These are phyloP conservation scores for Psittacula derbiana DNA, from an alignment of 2,797 vertebrate genomes.

Conservation along the genomic window DNA sequence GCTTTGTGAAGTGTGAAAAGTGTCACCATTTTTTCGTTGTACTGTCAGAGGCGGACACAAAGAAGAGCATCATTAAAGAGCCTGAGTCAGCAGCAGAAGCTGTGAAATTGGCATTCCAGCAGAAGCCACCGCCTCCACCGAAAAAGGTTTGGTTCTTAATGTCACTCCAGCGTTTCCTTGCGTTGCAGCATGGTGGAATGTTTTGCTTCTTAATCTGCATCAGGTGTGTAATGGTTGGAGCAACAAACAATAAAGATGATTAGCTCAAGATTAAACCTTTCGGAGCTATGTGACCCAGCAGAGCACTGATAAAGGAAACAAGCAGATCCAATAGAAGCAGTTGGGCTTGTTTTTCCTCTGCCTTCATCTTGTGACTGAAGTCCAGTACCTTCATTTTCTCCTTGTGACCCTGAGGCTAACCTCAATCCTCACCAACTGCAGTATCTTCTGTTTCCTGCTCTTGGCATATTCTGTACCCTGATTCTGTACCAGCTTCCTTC, in stretches of 20 bases:
- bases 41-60: conserved; percentile 94
- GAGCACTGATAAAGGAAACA: not conserved
- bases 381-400: not conserved
- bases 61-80: conserved; percentile 94
- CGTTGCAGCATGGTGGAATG: not conserved
- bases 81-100: conserved; percentile 93
- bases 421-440: not conserved
- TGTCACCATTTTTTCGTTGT: conserved; percentile 99
- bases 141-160: conserved; percentile 85
- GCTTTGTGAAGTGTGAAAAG: conserved; percentile 98
- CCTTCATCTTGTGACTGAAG: not conserved
- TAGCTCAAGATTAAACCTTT: conserved; percentile 15
- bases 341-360: not conserved
- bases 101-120: conserved; percentile 93
- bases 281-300: not conserved
- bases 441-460: not conserved
- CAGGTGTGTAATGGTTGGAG: not conserved
- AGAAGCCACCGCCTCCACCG: conserved; percentile 95
- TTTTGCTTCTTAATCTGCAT: not conserved
- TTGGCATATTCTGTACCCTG: not conserved
- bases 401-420: not conserved
- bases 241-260: not conserved
- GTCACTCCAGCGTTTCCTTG: not conserved
- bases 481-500: not conserved
- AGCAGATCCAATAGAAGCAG: not conserved